Percentiles rank a stretch among this genome's conserved stretches.
These are phyloP conservation scores for Hemiprocne comata DNA, from an alignment of 2,113 vertebrate genomes.

Conservation along the genomic window DNA sequence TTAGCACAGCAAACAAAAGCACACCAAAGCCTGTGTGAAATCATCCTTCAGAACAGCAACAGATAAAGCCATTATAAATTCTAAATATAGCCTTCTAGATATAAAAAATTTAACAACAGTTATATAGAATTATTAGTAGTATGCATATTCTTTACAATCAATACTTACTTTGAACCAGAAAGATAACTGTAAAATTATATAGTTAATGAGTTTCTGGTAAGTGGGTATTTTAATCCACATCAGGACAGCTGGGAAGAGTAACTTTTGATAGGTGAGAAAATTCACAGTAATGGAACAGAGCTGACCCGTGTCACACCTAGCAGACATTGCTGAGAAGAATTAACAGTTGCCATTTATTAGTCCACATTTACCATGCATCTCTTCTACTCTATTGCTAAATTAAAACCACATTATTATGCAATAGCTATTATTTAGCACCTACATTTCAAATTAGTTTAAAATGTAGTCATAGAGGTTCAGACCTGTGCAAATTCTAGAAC, in stretches of 20 bases:
- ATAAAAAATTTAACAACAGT: not conserved
- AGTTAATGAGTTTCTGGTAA: not conserved
- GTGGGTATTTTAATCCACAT: not conserved
- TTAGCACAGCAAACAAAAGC: not conserved
- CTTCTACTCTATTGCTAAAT: not conserved
- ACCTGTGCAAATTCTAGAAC: not conserved
- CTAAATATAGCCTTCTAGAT: not conserved
- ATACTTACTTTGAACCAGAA: not conserved
- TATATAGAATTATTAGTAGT: not conserved
- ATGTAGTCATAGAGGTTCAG: not conserved
- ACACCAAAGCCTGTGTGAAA: not conserved
- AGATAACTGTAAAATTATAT: not conserved
- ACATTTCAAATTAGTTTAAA: not conserved
- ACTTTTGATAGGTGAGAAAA: not conserved
- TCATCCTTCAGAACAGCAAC: not conserved
- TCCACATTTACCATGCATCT: not conserved
- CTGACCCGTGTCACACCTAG: not conserved
- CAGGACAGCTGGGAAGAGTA: not conserved
- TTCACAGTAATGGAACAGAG: not conserved
- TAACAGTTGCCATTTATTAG: not conserved
- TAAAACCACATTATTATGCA: not conserved
- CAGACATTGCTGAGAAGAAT: not conserved
- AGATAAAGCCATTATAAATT: not conserved
- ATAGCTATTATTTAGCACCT: not conserved
- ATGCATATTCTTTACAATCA: not conserved